Base-by-base conservation (phyloP, 2,888 invertebrate species). In the Eucera pruinosa region DNA sequence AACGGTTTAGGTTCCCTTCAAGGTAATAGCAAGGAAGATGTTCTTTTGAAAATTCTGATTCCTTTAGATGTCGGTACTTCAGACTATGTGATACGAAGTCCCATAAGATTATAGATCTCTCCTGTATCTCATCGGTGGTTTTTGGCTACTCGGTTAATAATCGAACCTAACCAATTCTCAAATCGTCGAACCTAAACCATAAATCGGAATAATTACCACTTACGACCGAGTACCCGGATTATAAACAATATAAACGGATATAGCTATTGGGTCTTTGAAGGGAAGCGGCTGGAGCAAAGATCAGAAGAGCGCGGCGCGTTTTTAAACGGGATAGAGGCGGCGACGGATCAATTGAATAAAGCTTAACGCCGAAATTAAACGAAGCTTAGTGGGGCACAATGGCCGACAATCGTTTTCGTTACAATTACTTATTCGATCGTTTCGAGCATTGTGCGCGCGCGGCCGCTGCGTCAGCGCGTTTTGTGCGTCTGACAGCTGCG, bases 391-490 rank as follows among this genome's bases (percentile, higher is more conserved):
- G 61, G 33, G 52, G 72, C 68, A 83, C 85, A 84, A 84, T 82
- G 47, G 64, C 41, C 48, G 66, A 61, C 82, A 77, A 84, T 84
- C 81, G 83, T 84, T 84, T 84, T 82, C 81, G 75, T 73, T 81
- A 75, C 84, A 74, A 77, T 81, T 78, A 74, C 79, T 77, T 78
- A 71, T 77, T 68, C 80, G 70, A 82, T 84, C 64, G 78, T 82
- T 76, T 68, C 52, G 64, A 69, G 74, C 62, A 83, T 78, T 83
- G 76, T 83, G 54, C 60, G 18, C 66, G 39, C 1, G 33, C 39
- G 45, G 15, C 23, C 30, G 41, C 55, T 47, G 60, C 64, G 48
- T 47, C 68, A 41, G 61, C 54, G 48, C 66, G 69, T 80, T 80
- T 80, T 67, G 72, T 71, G 75, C 69, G 65, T 54, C 66, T 74